These are phyloP conservation scores for Acipenser oxyrinchus DNA, from an alignment of 2,797 vertebrate genomes.

Conservation along the genomic window DNA sequence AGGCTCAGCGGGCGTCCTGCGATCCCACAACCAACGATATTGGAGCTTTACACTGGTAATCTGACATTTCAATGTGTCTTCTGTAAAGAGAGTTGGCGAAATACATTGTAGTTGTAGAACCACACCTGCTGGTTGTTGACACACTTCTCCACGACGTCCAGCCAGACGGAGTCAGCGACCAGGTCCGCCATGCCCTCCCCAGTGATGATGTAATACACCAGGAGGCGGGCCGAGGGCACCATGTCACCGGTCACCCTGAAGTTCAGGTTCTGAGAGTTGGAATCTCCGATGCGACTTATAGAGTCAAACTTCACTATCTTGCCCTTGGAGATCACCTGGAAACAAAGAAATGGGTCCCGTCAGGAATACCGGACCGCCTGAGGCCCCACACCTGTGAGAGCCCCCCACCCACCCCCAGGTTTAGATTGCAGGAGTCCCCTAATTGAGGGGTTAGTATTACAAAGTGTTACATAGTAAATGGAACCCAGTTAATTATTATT, in stretches of 20 bases:
- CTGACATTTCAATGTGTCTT: too few relatives aligned
- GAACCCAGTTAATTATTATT: too few relatives aligned
- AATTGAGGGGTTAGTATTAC: too few relatives aligned
- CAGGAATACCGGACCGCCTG: too few relatives aligned
- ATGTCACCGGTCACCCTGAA: conserved; percentile 69
- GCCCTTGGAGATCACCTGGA: conserved; percentile 74
- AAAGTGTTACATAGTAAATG: too few relatives aligned
- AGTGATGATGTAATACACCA: conserved; percentile 78
- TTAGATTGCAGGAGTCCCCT: too few relatives aligned
- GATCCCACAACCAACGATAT: too few relatives aligned
- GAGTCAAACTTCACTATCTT: conserved; percentile 63
- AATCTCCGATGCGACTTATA: conserved; percentile 27
- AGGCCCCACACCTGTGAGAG: too few relatives aligned
- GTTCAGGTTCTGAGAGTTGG: conserved; percentile 52
- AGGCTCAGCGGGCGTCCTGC: too few relatives aligned
- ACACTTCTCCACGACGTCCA: conserved; percentile 74
- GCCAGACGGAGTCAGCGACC: conserved; percentile 84
- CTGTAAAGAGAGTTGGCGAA: too few relatives aligned
- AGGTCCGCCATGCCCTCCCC: conserved; percentile 71
- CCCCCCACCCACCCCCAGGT: too few relatives aligned
- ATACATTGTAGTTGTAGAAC: not conserved
- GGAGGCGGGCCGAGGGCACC: conserved; percentile 79
- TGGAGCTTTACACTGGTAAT: too few relatives aligned
- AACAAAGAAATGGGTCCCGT: not conserved
- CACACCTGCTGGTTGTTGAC: conserved; percentile 68